Evolutionary conservation across 2,797 vertebrate species (phyloP).

Genomic region (Pogonophryne albipinna): DNA sequence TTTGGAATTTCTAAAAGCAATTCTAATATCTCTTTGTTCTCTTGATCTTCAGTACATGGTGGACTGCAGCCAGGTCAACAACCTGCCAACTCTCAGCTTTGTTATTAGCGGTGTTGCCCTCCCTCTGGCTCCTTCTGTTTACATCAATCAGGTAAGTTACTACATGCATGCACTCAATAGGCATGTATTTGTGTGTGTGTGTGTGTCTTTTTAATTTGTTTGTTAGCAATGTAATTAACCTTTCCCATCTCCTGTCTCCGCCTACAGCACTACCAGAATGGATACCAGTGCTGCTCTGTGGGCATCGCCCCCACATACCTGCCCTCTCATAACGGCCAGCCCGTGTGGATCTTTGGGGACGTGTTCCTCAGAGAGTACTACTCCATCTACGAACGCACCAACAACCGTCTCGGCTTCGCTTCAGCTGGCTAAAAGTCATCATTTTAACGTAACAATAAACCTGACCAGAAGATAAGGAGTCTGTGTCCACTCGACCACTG

Average conservation of each 20-base stretch:
- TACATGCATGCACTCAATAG: neutral
- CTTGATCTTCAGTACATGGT: constrained; percentile 76
- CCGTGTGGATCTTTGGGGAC: constrained; percentile 86
- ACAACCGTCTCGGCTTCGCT: constrained; percentile 85
- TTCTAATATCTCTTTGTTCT: neutral
- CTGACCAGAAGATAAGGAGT: neutral
- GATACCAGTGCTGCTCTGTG: constrained; percentile 74
- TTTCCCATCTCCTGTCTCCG: neutral
- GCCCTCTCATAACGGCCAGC: constrained; percentile 74
- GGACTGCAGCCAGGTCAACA: constrained; percentile 71
- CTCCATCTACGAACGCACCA: constrained; percentile 79
- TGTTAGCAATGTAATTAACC: neutral
- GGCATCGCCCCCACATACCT: constrained; percentile 81
- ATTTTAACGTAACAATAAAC: constrained; percentile 6
- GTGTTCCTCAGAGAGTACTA: constrained; percentile 89
- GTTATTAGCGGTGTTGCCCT: constrained; percentile 74
- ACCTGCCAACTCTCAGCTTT: constrained; percentile 81
- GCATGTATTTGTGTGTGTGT: neutral
- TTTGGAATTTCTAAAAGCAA: too few relatives aligned
- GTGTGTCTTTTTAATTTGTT: neutral
- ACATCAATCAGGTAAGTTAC: constrained; percentile 64
- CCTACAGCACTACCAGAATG: constrained; percentile 38
- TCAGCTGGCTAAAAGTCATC: constrained; percentile 61
- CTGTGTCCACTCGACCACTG: neutral
- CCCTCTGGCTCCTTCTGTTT: constrained; percentile 79